These are phyloP conservation scores for Hyles lineata DNA, from an alignment of 2,888 invertebrate species.

Conservation along the genomic window DNA sequence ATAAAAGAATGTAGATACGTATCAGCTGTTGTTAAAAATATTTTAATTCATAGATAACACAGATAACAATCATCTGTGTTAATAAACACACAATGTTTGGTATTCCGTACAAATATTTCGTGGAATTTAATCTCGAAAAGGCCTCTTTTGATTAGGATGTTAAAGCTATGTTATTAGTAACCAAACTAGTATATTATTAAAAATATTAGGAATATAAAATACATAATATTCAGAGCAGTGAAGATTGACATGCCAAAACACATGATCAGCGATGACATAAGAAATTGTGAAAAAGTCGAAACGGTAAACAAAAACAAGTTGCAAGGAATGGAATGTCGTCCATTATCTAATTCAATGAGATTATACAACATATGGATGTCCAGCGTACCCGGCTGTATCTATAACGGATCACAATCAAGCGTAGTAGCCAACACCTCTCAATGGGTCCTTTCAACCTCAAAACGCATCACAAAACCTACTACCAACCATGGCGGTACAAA, in stretches of 20 bases:
- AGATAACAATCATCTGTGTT: not conserved
- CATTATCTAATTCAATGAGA: slow-evolving; percentile 25
- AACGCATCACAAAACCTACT: slow-evolving; percentile 69
- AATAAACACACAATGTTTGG: not conserved
- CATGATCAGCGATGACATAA: slow-evolving; percentile 20
- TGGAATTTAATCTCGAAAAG: not conserved
- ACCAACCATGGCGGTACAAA: slow-evolving; percentile 55
- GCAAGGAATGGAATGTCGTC: slow-evolving; percentile 27
- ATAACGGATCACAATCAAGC: slow-evolving; percentile 67
- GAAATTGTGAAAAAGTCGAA: slow-evolving; percentile 23
- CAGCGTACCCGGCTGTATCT: slow-evolving; percentile 57
- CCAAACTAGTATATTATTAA: not conserved
- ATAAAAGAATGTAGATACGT: not conserved
- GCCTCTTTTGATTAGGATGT: not conserved
- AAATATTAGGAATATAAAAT: not conserved
- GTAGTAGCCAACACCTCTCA: slow-evolving; percentile 59
- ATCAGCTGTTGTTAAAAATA: not conserved
- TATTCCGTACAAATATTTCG: not conserved
- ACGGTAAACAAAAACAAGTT: slow-evolving; percentile 12
- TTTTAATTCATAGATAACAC: not conserved
- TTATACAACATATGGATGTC: slow-evolving; percentile 24
- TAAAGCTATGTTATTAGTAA: not conserved
- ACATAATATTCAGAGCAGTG: not conserved
- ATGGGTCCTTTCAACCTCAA: slow-evolving; percentile 72
- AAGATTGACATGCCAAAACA: not conserved